phyloP scores from a whole-genome alignment of 2,113 vertebrate species.

The Dolichallabes microphthalmus region DNA sequence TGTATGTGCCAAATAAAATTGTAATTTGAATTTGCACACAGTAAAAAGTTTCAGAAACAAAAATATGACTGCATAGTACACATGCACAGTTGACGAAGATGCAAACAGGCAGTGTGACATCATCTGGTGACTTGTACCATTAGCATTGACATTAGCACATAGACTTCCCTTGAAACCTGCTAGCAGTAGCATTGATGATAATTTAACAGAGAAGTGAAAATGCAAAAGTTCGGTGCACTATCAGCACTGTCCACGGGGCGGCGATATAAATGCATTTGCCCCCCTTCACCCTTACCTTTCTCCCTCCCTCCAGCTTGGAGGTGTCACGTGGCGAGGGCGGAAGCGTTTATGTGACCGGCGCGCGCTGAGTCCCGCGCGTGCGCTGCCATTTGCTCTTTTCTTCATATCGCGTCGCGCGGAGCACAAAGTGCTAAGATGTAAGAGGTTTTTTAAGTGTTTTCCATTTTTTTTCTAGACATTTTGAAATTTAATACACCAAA shows the following conservation, averaged over 20 bases:
- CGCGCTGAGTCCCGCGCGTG: constrained; percentile 75
- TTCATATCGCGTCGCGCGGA: constrained; percentile 62
- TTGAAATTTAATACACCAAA: accelerated
- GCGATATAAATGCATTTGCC: no score
- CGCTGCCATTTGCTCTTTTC: constrained; percentile 76
- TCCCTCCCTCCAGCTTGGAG: background rate
- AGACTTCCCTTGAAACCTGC: background rate
- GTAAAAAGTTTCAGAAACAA: no score
- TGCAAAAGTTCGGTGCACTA: background rate
- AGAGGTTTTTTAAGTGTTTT: background rate
- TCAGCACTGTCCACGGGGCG: background rate
- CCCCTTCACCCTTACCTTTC: no score
- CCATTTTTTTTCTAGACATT: background rate
- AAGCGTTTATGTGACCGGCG: constrained; percentile 67
- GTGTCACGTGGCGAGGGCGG: constrained; percentile 74
- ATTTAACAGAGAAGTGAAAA: background rate
- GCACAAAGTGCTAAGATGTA: constrained; percentile 29
- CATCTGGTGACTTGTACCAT: background rate
- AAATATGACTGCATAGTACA: no score
- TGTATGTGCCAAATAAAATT: no score
- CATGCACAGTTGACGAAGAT: no score
- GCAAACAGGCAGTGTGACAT: background rate
- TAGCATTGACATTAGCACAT: no score
- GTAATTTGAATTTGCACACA: no score
- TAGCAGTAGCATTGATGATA: background rate